Evolutionary conservation across 2,113 vertebrate genomes (phyloP), one percentile per base, ranked within the genome.

Genomic region (Camelus dromedarius): DNA sequence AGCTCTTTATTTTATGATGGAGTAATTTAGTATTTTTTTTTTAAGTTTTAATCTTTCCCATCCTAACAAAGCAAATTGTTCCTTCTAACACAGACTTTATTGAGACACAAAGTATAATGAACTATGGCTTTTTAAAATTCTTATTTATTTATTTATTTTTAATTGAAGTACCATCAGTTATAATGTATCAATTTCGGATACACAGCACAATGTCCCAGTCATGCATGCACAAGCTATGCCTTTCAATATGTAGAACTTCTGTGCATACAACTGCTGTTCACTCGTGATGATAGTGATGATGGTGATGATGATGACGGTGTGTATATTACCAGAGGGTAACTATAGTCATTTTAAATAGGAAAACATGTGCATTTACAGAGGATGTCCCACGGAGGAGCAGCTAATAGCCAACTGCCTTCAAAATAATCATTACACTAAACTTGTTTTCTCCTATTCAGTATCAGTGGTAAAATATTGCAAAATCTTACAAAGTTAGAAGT

Each of bases 31-130:
- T 60, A 10, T 9, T 46, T 52, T 50, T 48, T 79, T 87, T 18
- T 18, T 46, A 46, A 56, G 14, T 89, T 89, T 80, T 22, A 79
- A 10, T 60, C 75, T 95, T 96, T 83, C 60, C 22, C 32, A 38
- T 12, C 19, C 24, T 28, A 90, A 93, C 46, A 77, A 77, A 90
- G 9, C 35, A 90, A 94, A 93, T n/a, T 95, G 46, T 91, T 84
- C 46, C 30, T 94, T 90, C 15, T 69, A 35, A 95, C 10, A 66
- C 13, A 95, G 38, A 13, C 32, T 91, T 89, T 89, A 85, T 48
- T 75, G 50, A 89, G 46, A 20, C 46, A 92, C 2, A 64, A 82
- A 82, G 7, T 69, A 52, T n/a, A 70, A 58, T 62, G 70, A 85
- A 11, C 42, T 38, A 80, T 54, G 58, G 56, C 28, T 85, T 97